phyloP scores from a whole-genome alignment of 2,113 vertebrate species.

The Fukomys damarensis region DNA sequence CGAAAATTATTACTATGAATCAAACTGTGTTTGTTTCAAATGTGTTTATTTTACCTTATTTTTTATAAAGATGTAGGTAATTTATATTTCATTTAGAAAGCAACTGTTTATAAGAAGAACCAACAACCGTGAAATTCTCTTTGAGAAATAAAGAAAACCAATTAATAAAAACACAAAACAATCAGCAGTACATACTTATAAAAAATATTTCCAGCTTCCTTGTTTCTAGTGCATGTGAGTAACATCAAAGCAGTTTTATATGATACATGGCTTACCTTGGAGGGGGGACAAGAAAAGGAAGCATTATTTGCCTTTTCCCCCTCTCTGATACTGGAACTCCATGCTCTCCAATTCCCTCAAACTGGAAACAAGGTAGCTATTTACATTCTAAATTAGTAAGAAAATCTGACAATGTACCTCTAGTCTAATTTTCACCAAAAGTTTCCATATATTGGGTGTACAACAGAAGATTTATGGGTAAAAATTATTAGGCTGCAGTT shows the following conservation, averaged over 20 bases:
- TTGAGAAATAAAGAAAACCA: conserved; percentile 61
- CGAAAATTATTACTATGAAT: conserved; percentile 6
- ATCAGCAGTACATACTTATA: not conserved
- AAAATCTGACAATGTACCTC: not conserved
- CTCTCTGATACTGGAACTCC: not conserved
- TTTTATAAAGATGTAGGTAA: conserved; percentile 26
- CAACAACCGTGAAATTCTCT: conserved; percentile 67
- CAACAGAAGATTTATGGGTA: not conserved
- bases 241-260: not conserved
- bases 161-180: conserved; percentile 66
- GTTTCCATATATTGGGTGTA: not conserved
- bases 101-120: conserved; percentile 54
- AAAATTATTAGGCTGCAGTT: not conserved
- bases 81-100: conserved; percentile 58
- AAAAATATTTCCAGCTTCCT: conserved; percentile 45
- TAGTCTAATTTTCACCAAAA: conserved; percentile 1
- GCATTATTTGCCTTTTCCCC: not conserved
- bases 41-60: not conserved
- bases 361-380: not conserved
- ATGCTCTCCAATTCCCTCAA: not conserved
- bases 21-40: conserved; percentile 10
- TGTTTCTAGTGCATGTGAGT: not conserved
- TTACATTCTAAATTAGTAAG: not conserved
- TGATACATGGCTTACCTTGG: not conserved
- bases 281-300: not conserved